Evolutionary conservation across 2,888 invertebrate genomes (phyloP).

Genomic region (Hypercompe scribonia): DNA sequence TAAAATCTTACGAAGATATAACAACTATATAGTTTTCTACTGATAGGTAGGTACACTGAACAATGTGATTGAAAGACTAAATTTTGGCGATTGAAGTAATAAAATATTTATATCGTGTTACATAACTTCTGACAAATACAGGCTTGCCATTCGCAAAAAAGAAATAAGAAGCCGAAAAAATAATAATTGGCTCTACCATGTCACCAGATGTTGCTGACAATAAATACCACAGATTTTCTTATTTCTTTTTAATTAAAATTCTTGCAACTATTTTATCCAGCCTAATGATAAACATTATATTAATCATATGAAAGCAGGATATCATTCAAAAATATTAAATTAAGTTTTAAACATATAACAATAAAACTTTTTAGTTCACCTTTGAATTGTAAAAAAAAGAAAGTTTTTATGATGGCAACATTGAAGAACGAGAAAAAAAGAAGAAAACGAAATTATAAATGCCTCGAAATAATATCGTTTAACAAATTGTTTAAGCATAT

Average conservation of each 20-base stretch:
- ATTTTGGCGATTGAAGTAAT: constrained; percentile 58
- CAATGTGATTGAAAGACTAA: constrained; percentile 50
- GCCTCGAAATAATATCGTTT: neutral
- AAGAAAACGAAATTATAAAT: neutral
- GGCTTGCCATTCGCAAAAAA: constrained; percentile 53
- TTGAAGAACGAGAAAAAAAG: neutral
- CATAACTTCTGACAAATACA: constrained; percentile 82
- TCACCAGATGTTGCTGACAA: neutral
- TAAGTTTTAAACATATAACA: neutral
- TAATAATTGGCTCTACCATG: neutral
- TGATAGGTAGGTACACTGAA: constrained; percentile 55
- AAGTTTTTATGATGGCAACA: neutral
- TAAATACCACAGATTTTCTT: neutral
- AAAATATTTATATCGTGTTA: constrained; percentile 34
- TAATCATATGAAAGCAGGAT: neutral
- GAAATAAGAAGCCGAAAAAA: neutral
- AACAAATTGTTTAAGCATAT: neutral
- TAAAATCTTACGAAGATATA: constrained; percentile 51
- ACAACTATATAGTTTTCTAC: constrained; percentile 47
- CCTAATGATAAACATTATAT: neutral
- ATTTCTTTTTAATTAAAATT: neutral
- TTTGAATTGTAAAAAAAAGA: no score
- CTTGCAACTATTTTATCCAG: neutral
- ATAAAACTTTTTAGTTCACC: neutral
- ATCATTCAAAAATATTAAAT: neutral